Conservation (phyloP, 2,113 vertebrate species). For the Strix uralensis region DNA sequence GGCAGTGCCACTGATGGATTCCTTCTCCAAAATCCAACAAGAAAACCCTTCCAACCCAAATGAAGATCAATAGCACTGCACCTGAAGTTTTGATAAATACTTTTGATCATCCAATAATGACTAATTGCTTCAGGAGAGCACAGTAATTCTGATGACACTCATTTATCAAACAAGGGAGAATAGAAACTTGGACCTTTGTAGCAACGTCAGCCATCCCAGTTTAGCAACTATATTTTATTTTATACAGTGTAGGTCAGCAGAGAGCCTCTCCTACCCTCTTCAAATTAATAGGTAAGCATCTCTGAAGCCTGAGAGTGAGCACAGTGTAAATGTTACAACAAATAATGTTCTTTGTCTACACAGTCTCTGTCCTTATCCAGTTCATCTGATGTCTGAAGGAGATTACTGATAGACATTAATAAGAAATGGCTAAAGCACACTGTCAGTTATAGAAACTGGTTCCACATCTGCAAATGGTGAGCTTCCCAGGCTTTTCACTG, state of each 20-base stretch:
- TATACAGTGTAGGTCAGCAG: not conserved
- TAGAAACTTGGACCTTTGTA: not conserved
- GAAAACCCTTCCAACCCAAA: slow-evolving; percentile 65
- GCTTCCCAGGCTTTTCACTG: not conserved
- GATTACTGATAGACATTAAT: not conserved
- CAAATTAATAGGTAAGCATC: not conserved
- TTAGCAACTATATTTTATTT: slow-evolving; percentile 4
- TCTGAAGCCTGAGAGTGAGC: not conserved
- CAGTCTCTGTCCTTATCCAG: not conserved
- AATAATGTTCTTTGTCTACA: not conserved
- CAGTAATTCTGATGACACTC: slow-evolving; percentile 39
- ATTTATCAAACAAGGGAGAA: slow-evolving; percentile 44
- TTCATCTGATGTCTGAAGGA: not conserved
- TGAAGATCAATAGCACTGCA: slow-evolving; percentile 62
- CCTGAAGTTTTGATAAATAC: slow-evolving; percentile 69
- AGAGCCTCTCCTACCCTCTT: not conserved
- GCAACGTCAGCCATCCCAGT: not conserved
- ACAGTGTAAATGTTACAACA: not conserved
- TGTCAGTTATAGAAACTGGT: not conserved
- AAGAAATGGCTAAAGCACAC: not conserved
- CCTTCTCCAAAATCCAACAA: slow-evolving; percentile 11
- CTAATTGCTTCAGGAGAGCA: slow-evolving; percentile 48
- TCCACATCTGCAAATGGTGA: not conserved
- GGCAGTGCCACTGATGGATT: slow-evolving; percentile 45
- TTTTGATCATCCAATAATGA: slow-evolving; percentile 48